Evolutionary conservation across 2,797 vertebrate genomes (phyloP).

Genomic region (Hoplostethus atlanticus): DNA sequence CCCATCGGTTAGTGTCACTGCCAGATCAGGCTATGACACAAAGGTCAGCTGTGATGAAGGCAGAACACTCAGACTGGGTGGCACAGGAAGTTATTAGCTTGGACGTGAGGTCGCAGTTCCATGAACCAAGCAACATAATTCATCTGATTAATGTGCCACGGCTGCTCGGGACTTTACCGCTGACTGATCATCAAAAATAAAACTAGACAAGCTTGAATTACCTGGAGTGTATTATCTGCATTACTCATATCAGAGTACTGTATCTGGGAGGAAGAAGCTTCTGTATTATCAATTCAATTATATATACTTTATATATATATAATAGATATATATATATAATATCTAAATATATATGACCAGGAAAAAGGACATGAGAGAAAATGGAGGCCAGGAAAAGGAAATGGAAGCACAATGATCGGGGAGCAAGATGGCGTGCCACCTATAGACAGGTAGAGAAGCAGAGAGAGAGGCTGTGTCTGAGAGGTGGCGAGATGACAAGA

Average conservation of each 20-base stretch:
- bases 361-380: not conserved
- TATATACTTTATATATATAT: too few relatives aligned
- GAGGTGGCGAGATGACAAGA: conserved; percentile 9
- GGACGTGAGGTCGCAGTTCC: conserved; percentile 64
- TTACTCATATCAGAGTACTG: not conserved
- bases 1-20: conserved; percentile 48
- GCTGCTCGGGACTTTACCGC: conserved; percentile 69
- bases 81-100: conserved; percentile 68
- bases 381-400: not conserved
- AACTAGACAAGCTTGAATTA: conserved; percentile 45
- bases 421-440: not conserved
- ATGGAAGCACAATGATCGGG: not conserved
- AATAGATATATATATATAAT: too few relatives aligned
- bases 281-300: not conserved
- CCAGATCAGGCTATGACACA: conserved; percentile 50
- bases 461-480: conserved; percentile 19
- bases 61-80: conserved; percentile 46
- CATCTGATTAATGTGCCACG: conserved; percentile 74
- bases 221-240: conserved; percentile 29
- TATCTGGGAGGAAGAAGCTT: not conserved
- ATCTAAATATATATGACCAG: not conserved
- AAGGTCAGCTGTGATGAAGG: conserved; percentile 56
- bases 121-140: conserved; percentile 73
- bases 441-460: conserved; percentile 4
- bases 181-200: conserved; percentile 58